Evolutionary conservation across 2,113 vertebrate species (phyloP), one percentile per base, ranked within the genome.

Genomic region (Myotis davidii): DNA sequence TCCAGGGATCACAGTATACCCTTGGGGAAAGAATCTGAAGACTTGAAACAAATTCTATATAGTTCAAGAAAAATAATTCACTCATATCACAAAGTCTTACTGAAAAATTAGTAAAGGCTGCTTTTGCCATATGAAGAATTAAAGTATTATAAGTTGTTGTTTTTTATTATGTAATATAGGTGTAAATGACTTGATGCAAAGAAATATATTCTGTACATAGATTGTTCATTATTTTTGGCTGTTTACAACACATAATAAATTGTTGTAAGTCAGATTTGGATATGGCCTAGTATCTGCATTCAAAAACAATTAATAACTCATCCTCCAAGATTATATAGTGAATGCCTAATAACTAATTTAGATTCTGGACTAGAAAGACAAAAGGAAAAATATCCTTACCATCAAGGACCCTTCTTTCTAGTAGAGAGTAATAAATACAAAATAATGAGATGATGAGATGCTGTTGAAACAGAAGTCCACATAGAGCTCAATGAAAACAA

Each of bases 111-210:
- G 82, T 74, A 82, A 90, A 83, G 77, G 29, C 45, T 96, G 2
- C 6, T 45, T 94, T 97, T 96, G 56, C 29, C 48, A 59, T 52
- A 64, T 76, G 69, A 73, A 86, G 16, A 96, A 74, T 65, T 14
- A 27, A 94, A 94, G n/a, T 54, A 88, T 85, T 91, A 56, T 85
- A 78, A 92, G 74, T 81, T 79, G n/a, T n/a, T n/a, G n/a, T 81
- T 85, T 95, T 85, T 94, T 94, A 92, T 82, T 88, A 85, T 90
- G 92, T 96, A 94, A 95, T 94, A 78, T 37, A 39, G 5, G 85
- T 48, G 88, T 73, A 94, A 93, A 78, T 86, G 91, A 69, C 29
- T 54, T 17, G 9, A 10, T 34, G 14, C 6, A 79, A 83, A 78
- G 10, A 88, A 95, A 88, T 94, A 9, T 39, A 83, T 70, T 92